Evolutionary conservation across 2,888 invertebrate genomes (phyloP).

Genomic region (Scelioninae gen. 1): DNA sequence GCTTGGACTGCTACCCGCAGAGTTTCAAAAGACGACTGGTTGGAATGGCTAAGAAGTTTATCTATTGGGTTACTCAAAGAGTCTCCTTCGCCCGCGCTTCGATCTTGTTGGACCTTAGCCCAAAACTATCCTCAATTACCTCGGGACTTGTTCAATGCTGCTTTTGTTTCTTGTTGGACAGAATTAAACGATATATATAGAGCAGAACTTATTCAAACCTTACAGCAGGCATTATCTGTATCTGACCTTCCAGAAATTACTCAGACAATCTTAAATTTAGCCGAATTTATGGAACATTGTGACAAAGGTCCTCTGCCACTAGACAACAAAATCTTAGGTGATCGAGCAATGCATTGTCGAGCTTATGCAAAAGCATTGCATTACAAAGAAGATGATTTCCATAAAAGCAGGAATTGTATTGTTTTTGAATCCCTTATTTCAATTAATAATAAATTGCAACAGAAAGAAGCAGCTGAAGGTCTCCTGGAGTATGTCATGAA

Average conservation of each 20-base stretch:
- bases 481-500: constrained; percentile 95
- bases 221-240: constrained; percentile 95
- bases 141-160: constrained; percentile 98
- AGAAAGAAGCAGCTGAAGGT: constrained; percentile 98
- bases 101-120: constrained; percentile 96
- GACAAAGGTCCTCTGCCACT: constrained; percentile 97
- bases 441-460: constrained; percentile 99
- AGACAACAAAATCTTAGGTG: constrained; percentile 93
- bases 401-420: constrained; percentile 91
- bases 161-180: constrained; percentile 99
- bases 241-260: constrained; percentile 98
- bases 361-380: constrained; percentile 93
- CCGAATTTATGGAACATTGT: constrained; percentile 99
- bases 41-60: constrained; percentile 97
- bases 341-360: constrained; percentile 97
- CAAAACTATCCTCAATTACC: constrained; percentile 98
- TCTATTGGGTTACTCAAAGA: constrained; percentile 97
- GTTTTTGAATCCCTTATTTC: constrained; percentile 97
- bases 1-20: constrained; percentile 96
- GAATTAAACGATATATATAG: constrained; percentile 93
- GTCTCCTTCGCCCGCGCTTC: constrained; percentile 96
- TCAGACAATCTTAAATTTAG: constrained; percentile 97
- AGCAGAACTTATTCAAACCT: constrained; percentile 92
- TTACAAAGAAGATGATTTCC: constrained; percentile 97
- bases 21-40: constrained; percentile 99